A percentile compares a stretch with the other conserved stretches of the same genome.
These are phyloP conservation scores for Podarcis siculus DNA, from an alignment of 2,797 vertebrate genomes.

Conservation along the genomic window DNA sequence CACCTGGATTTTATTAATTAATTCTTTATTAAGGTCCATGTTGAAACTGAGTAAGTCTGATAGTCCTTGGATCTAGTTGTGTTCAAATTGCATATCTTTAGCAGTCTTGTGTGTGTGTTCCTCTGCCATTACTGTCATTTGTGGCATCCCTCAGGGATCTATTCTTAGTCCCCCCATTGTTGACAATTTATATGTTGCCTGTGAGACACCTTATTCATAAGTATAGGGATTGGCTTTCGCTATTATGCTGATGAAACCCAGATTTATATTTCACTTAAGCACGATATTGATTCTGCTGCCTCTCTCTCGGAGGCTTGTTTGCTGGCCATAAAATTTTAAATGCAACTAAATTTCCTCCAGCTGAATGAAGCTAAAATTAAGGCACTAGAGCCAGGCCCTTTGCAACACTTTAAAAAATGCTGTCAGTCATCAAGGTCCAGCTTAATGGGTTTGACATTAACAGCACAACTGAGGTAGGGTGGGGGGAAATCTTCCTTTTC, in stretches of 20 bases:
- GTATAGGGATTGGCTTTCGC: conserved; percentile 60
- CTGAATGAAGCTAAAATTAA: conserved; percentile 56
- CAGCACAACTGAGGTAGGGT: conserved; percentile 32
- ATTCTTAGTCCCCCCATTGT: conserved; percentile 47
- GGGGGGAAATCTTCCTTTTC: background rate
- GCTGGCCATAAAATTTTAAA: conserved; percentile 66
- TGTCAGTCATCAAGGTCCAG: conserved; percentile 23
- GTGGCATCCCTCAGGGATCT: conserved; percentile 41
- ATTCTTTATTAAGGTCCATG: conserved; percentile 25
- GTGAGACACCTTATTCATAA: conserved; percentile 62
- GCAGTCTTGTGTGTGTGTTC: background rate
- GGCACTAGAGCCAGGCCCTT: conserved; percentile 42
- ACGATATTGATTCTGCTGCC: conserved; percentile 66
- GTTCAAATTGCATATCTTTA: background rate
- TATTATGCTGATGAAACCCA: conserved; percentile 64
- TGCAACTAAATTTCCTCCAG: conserved; percentile 63
- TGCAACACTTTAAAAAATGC: conserved; percentile 40
- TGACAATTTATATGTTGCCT: conserved; percentile 56
- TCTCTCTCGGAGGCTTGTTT: conserved; percentile 62
- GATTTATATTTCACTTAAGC: conserved; percentile 72
- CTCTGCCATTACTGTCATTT: conserved; percentile 51
- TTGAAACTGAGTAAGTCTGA: background rate
- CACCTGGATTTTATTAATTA: background rate
- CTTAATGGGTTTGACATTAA: conserved; percentile 32
- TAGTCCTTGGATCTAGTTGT: conserved; percentile 32